Evolutionary conservation across 2,113 vertebrate species (phyloP).

Genomic region (Oceanites oceanicus): DNA sequence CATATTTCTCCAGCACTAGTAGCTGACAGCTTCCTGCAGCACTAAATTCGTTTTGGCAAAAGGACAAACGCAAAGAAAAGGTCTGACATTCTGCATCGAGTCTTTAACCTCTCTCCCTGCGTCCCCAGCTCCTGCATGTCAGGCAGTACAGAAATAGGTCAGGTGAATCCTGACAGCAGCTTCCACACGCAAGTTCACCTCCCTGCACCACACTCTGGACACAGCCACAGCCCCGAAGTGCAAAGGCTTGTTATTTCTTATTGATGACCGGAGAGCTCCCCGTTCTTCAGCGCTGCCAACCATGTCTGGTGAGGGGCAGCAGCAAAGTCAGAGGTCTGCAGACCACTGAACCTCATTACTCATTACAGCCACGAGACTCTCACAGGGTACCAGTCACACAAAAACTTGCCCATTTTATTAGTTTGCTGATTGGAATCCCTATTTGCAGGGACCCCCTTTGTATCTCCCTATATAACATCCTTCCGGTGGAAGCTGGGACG

Average conservation of each 20-base stretch:
- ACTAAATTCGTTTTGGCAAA: neutral
- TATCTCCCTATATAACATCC: neutral
- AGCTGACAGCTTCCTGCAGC: neutral
- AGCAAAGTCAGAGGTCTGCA: neutral
- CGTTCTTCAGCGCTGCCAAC: neutral
- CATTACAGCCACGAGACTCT: neutral
- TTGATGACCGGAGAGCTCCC: neutral
- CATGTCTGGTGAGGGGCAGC: neutral
- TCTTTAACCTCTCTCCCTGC: rapidly evolving
- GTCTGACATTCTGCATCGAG: neutral
- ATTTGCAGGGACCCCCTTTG: neutral
- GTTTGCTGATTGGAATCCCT: neutral
- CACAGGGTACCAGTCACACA: neutral
- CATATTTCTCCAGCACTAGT: neutral
- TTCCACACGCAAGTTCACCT: rapidly evolving
- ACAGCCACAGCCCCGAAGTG: neutral
- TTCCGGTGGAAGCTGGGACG: neutral
- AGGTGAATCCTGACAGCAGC: neutral
- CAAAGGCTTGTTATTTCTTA: neutral
- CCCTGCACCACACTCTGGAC: no score
- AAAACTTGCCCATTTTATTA: neutral
- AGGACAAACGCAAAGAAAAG: neutral
- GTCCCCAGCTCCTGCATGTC: neutral
- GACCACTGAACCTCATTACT: neutral
- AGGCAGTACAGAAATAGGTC: neutral